Conservation (phyloP, 2,797 vertebrate species). For the Rhinophrynus dorsalis region DNA sequence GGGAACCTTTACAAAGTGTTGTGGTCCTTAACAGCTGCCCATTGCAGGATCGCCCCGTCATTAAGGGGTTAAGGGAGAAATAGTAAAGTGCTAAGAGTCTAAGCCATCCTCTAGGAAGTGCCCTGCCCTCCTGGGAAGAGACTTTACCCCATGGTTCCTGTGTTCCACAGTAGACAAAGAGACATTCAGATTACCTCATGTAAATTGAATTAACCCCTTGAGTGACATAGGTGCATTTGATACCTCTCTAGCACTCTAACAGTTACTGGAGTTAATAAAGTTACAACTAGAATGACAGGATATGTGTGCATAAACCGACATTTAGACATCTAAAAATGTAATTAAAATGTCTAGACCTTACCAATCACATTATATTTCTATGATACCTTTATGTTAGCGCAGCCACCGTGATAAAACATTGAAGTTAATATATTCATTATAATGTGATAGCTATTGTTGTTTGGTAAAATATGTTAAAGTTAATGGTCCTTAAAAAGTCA, state of each 20-base stretch:
- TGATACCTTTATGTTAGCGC: neutral
- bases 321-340: neutral
- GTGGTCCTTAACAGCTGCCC: too few species aligned
- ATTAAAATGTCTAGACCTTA: neutral
- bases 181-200: neutral
- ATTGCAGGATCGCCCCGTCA: too few species aligned
- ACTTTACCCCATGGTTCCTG: too few species aligned
- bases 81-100: too few species aligned
- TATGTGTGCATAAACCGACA: neutral
- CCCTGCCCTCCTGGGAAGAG: too few species aligned
- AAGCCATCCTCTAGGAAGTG: too few species aligned
- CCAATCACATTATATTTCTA: neutral
- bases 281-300: neutral
- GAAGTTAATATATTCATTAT: neutral
- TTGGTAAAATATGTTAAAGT: neutral
- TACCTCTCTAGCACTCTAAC: too few species aligned
- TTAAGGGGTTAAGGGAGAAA: too few species aligned
- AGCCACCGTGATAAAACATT: neutral
- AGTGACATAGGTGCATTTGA: too few species aligned
- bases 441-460: neutral
- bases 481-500: neutral
- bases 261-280: neutral
- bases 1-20: too few species aligned
- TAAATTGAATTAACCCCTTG: neutral
- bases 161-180: neutral